Conservation (phyloP, 64 coral and sea anemone genomes). For the Trachythela sp. region DNA sequence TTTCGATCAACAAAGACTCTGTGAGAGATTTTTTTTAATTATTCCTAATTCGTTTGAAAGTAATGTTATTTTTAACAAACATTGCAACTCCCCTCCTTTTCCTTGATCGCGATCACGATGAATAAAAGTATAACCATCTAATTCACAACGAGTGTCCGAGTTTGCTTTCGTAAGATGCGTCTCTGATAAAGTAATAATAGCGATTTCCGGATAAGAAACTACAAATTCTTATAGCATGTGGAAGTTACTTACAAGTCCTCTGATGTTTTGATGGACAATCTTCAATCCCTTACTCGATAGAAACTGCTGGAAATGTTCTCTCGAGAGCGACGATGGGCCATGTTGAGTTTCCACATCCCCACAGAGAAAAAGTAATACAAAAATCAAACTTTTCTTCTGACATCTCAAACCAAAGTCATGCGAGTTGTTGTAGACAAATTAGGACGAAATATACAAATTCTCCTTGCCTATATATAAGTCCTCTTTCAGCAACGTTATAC, state of each 20-base stretch:
- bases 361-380: too few species aligned
- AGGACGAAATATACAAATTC: too few species aligned
- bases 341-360: too few species aligned
- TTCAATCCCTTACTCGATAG: too few species aligned
- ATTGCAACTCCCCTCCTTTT: background rate
- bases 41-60: background rate
- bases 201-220: background rate
- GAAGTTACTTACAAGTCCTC: background rate
- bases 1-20: background rate
- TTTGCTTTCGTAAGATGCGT: background rate
- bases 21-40: background rate
- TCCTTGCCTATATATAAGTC: too few species aligned
- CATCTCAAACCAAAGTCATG: too few species aligned
- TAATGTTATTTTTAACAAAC: slow-evolving; percentile 1
- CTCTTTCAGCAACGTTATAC: too few species aligned
- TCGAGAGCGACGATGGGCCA: too few species aligned
- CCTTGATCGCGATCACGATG: background rate
- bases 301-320: too few species aligned
- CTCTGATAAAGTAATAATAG: background rate
- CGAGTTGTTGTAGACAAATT: too few species aligned
- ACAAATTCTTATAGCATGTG: background rate
- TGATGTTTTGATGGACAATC: too few species aligned
- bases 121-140: slow-evolving; percentile 8
- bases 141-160: background rate
- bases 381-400: too few species aligned